phyloP scores from a whole-genome alignment of 2,113 vertebrate species.

The Macaca nemestrina region DNA sequence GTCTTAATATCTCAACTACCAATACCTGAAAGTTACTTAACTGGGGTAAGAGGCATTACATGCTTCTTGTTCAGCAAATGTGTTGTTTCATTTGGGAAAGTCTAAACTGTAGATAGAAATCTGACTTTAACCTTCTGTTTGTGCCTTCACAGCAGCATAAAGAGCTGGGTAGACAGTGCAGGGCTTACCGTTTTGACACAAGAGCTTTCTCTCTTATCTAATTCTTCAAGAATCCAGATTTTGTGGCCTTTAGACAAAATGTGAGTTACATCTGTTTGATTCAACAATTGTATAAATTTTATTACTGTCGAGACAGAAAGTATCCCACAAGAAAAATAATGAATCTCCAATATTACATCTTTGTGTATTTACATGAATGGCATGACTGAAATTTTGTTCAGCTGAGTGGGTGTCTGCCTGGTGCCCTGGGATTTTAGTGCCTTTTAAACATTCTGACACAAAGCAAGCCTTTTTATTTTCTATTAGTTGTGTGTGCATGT shows the following conservation, averaged over 20 bases:
- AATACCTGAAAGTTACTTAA: not conserved
- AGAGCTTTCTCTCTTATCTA: conserved; percentile 27
- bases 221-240: conserved; percentile 38
- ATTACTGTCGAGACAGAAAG: conserved; percentile 30
- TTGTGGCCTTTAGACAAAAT: conserved; percentile 34
- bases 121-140: not conserved
- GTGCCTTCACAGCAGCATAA: not conserved
- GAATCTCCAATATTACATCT: not conserved
- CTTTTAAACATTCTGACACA: not conserved
- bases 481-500: too few species aligned
- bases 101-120: not conserved
- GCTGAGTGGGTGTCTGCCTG: not conserved
- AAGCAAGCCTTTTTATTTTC: not conserved
- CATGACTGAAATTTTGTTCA: not conserved
- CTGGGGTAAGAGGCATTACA: too few species aligned
- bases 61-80: conserved; percentile 3
- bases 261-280: conserved; percentile 26
- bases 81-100: not conserved
- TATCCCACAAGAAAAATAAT: not conserved
- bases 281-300: conserved; percentile 26
- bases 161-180: not conserved
- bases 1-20: not conserved
- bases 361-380: not conserved
- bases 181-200: not conserved
- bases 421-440: not conserved